These are phyloP conservation scores for Dryadula phaetusa DNA, from an alignment of 2,888 invertebrate genomes.

Conservation along the genomic window DNA sequence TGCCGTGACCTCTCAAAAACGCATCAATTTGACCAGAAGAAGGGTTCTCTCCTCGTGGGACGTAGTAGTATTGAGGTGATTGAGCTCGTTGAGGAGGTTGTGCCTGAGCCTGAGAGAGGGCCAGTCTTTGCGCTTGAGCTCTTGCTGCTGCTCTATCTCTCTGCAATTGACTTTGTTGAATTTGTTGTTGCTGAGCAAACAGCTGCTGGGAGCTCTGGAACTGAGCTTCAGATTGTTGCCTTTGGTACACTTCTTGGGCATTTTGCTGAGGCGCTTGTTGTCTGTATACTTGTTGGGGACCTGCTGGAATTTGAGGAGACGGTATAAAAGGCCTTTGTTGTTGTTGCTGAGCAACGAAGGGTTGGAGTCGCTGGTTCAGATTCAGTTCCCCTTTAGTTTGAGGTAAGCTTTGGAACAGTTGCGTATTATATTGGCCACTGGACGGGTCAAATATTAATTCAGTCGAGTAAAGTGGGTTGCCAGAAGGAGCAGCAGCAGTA, in stretches of 20 bases:
- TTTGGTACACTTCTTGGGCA: constrained; percentile 82
- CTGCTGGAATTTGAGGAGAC: constrained; percentile 82
- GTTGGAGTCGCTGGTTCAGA: constrained; percentile 89
- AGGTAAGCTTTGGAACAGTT: constrained; percentile 90
- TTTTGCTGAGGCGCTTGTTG: constrained; percentile 70
- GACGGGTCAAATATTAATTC: constrained; percentile 90
- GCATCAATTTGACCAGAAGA: constrained; percentile 91
- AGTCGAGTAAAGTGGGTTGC: constrained; percentile 89
- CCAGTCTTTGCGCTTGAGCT: constrained; percentile 75
- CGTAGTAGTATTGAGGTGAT: constrained; percentile 84
- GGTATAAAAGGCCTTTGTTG: constrained; percentile 84
- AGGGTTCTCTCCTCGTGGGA: constrained; percentile 80
- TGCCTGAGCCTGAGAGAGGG: constrained; percentile 63
- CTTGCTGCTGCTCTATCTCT: constrained; percentile 83
- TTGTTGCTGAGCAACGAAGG: constrained; percentile 87
- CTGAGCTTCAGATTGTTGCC: constrained; percentile 85
- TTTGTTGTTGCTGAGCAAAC: constrained; percentile 87
- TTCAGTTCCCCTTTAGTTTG: constrained; percentile 89
- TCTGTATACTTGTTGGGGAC: constrained; percentile 73
- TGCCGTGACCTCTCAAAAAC: constrained; percentile 89
- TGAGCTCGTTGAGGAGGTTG: constrained; percentile 61
- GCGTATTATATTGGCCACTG: constrained; percentile 91
- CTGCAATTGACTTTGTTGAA: constrained; percentile 87
- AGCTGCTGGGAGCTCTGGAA: constrained; percentile 87
- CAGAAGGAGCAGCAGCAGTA: constrained; percentile 69